Percentiles rank a stretch among this genome's conserved stretches.
These are phyloP conservation scores for Molossus alvarezi DNA, from an alignment of 2,797 vertebrate genomes.

Conservation along the genomic window DNA sequence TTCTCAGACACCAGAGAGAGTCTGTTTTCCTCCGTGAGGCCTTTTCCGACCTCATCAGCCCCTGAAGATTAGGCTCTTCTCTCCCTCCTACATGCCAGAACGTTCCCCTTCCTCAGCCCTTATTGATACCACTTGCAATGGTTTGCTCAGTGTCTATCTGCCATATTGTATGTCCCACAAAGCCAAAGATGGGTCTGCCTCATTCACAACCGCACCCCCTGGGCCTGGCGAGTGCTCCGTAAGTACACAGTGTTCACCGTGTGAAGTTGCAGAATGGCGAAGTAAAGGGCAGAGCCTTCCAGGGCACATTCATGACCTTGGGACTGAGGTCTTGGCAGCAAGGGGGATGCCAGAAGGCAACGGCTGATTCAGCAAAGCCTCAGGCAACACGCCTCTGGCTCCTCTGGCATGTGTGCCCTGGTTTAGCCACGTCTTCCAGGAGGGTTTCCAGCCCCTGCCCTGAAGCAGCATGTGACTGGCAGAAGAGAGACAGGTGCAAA, in stretches of 20 bases:
- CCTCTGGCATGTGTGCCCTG: not conserved
- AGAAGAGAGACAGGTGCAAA: not conserved
- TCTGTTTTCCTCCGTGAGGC: not conserved
- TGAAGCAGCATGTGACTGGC: not conserved
- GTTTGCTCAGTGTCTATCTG: not conserved
- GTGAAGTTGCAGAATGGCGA: not conserved
- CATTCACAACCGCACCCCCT: rapidly evolving
- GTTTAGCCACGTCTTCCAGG: not conserved
- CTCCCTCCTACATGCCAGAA: not conserved
- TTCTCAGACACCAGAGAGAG: not conserved
- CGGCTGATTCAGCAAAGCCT: slow-evolving; percentile 66
- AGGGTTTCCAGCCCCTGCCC: not conserved
- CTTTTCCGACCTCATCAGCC: not conserved
- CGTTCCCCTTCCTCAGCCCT: not conserved
- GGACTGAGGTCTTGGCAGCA: not conserved
- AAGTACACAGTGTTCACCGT: too few relatives aligned
- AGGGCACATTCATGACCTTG: not conserved
- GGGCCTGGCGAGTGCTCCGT: not conserved
- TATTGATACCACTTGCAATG: not conserved
- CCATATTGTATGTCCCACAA: not conserved
- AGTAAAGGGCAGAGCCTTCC: not conserved
- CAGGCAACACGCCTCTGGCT: not conserved
- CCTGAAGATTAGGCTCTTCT: not conserved
- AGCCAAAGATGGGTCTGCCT: not conserved
- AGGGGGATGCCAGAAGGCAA: not conserved